Evolutionary conservation across 1,140 invertebrate genomes (phyloP).

Genomic region (Penaeus vannamei): DNA sequence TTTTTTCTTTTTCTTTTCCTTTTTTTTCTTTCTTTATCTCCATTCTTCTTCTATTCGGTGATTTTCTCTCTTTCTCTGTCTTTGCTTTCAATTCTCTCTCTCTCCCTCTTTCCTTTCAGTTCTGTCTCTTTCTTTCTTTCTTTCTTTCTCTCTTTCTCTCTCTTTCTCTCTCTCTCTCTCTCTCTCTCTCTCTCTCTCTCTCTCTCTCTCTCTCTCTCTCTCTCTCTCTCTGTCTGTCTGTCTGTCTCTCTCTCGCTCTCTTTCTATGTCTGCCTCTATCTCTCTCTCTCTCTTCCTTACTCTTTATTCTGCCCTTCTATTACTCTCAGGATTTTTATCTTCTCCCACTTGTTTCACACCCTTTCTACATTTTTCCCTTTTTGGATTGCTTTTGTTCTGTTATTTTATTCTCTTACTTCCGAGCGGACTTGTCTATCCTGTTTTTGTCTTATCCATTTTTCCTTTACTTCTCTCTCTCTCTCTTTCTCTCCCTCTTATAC

Average conservation of each 20-base stretch:
- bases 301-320: constrained; percentile 1
- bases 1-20: too few species aligned
- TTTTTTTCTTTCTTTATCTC: too few species aligned
- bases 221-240: background rate
- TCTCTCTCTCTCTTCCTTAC: background rate
- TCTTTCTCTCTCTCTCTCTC: too few species aligned
- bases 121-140: background rate
- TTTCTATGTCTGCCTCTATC: too few species aligned
- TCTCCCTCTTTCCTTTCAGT: background rate
- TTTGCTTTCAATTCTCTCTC: constrained; percentile 6
- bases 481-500: background rate
- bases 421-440: too few species aligned
- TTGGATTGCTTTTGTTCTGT: too few species aligned
- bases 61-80: background rate
- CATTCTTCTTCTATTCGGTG: background rate
- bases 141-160: background rate
- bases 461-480: background rate
- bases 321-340: background rate
- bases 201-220: constrained; percentile 1
- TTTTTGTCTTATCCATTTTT: too few species aligned
- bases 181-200: too few species aligned
- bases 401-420: too few species aligned
- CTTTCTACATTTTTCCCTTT: too few species aligned
- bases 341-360: background rate
- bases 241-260: too few species aligned